Base-by-base conservation (phyloP, 2,888 invertebrate genomes). In the Galeopsomyia nigrocyanea region DNA sequence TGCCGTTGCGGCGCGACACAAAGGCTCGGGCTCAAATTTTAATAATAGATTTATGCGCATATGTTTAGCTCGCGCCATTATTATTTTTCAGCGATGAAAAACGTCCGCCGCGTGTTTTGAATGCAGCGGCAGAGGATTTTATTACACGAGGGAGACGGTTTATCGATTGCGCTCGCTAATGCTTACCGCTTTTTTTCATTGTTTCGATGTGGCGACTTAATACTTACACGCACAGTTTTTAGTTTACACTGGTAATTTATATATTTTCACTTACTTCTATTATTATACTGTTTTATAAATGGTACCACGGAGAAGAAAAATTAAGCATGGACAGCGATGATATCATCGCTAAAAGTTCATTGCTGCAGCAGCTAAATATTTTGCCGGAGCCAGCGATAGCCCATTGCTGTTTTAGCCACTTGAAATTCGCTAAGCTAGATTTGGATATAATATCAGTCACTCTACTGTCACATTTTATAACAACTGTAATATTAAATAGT, bases 21-120 rank as follows among this genome's bases (percentile, higher is more conserved):
- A 84, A 83, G 80, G 78, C 75, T 39, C 69, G 50, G 53, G 61
- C 76, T 75, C 74, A 76, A 80, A 86, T 86, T 83, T 84, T 82
- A 83, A 86, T 86, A 85, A 86, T 86, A 81, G 84, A 86, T 85
- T 85, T 86, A 86, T 86, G 86, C 85, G 83, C 85, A 86, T 86
- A 86, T 86, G 85, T 82, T 84, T 82, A 84, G 39, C 26, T 58
- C 51, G 46, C 82, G 79, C 78, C 81, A 82, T 86, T 83, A 85
- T 85, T 83, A 83, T 83, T 74, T 68, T 71, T 21, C 58, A 58
- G 61, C 65, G 39, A 5, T 56, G 65, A 17, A 49, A 49, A 58
- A 13, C 47, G 46, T 17, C 53, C 31, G 46, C n/a, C 60, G 19
- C 22, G 50, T 46, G 17, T 46, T 31, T 39, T 39, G 39, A 39